Conservation (phyloP, 2,797 vertebrate genomes). For the Columba guinea region DNA sequence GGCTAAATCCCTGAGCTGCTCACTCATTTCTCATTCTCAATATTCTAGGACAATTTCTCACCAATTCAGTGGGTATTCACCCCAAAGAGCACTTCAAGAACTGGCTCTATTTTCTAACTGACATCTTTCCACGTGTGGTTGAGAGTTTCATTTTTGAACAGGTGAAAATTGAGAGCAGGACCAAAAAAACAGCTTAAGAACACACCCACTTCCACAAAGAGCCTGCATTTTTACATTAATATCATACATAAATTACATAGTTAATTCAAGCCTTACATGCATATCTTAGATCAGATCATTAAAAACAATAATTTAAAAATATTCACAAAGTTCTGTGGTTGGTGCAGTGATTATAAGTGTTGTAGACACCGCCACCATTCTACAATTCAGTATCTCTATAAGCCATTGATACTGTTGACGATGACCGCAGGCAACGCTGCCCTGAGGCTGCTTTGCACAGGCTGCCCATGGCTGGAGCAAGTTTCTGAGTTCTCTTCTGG, state of each 20-base stretch:
- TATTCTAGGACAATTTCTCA: not conserved
- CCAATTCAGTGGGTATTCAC: not conserved
- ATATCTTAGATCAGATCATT: not conserved
- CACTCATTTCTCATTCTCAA: not conserved
- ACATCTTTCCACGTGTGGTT: not conserved
- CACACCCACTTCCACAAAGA: not conserved
- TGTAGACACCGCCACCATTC: not conserved
- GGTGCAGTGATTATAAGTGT: not conserved
- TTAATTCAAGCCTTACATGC: not conserved
- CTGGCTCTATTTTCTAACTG: not conserved
- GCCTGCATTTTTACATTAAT: not conserved
- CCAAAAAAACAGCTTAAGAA: not conserved
- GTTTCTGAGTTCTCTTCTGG: not conserved
- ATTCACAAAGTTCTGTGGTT: not conserved
- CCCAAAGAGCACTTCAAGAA: not conserved
- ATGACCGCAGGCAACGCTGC: not conserved
- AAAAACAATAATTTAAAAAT: not conserved
- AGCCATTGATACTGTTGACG: not conserved
- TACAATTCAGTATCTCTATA: not conserved
- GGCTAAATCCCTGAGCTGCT: not conserved
- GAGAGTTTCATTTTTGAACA: not conserved
- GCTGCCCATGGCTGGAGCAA: not conserved
- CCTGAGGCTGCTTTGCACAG: not conserved
- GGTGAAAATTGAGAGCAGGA: not conserved
- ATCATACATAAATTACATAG: not conserved